Evolutionary conservation across 1,140 invertebrate species (phyloP).

Genomic region (Orchesella cincta): DNA sequence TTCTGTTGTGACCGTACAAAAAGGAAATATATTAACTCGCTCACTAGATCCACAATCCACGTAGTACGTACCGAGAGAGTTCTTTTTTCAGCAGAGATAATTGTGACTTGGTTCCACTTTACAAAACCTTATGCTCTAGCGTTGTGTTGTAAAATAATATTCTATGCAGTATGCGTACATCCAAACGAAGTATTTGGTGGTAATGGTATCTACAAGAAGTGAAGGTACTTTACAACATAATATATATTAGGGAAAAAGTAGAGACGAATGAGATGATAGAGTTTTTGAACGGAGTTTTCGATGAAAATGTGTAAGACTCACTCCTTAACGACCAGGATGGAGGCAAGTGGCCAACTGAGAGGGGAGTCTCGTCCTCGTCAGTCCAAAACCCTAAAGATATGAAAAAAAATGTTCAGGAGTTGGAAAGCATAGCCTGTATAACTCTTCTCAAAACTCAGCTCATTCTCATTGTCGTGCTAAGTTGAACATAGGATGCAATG

Average conservation of each 20-base stretch:
- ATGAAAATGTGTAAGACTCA: slow-evolving; percentile 11
- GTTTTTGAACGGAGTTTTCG: slow-evolving; percentile 8
- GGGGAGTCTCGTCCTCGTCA: slow-evolving; percentile 25
- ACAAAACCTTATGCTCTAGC: neutral
- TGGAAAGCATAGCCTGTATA: no score
- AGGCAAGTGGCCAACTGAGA: slow-evolving; percentile 44
- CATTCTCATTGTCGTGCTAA: no score
- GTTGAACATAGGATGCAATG: no score
- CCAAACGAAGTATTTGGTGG: neutral
- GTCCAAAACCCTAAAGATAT: slow-evolving; percentile 19
- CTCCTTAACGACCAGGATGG: slow-evolving; percentile 35
- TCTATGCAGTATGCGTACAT: neutral
- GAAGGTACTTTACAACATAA: slow-evolving; percentile 13
- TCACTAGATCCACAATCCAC: neutral
- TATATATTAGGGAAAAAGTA: neutral
- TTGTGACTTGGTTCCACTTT: slow-evolving; percentile 21
- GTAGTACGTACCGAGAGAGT: neutral
- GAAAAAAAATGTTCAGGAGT: no score
- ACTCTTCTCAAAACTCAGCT: no score
- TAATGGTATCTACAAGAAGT: neutral
- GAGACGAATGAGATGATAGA: neutral
- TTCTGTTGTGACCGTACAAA: neutral
- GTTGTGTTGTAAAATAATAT: neutral
- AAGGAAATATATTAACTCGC: neutral
- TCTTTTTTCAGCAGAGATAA: slow-evolving; percentile 1